Base-by-base conservation (phyloP, 2,797 vertebrate species). In the Limosa lapponica region DNA sequence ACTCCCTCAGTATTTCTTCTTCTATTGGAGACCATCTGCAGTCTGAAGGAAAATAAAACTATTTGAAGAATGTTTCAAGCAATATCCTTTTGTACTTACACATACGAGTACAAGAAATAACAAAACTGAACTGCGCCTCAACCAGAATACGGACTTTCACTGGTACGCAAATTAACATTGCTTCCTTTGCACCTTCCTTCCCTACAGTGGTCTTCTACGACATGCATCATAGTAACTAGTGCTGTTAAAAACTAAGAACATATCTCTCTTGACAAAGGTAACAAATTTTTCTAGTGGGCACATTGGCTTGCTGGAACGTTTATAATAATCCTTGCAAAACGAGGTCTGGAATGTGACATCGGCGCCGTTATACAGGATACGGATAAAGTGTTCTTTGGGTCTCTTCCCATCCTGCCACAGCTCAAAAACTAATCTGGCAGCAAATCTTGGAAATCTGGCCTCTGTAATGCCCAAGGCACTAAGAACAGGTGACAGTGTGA, bases 261-360 rank as follows among this genome's bases (percentile, higher is more conserved):
- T 99, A 97, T 99, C 99, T 96, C 96, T 98, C 87, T 97, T 98
- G 92, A 99, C 99, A 94, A 99, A 99, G 84, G 65, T 98, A 72
- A 99, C 97, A 81, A 99, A 99, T 93, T 99, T 99, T 85, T 98
- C 98, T 22, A 99, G 98, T n/a, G 99, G 99, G 93, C 99, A 99
- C 96, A 99, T 98, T 1, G 98, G 98, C 80, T 98, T 99, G 94
- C 87, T 95, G 51, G 98, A 97, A 74, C 32, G 97, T 88, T 96
- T 98, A 61, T 98, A 97, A 44, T 98, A 98, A 65, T 98, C 95
- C 81, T 96, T 98, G 95, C 99, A 99, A 97, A 99, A 99, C 0
- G 98, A 95, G 20, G 99, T 99, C 92, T 99, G 98, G 97, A 98
- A 99, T 10, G 99, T 99, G 97, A 99, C 98, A n/a, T 99, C 99